phyloP scores from a whole-genome alignment of 1,140 invertebrate genomes.

The Neodiprion virginianus region DNA sequence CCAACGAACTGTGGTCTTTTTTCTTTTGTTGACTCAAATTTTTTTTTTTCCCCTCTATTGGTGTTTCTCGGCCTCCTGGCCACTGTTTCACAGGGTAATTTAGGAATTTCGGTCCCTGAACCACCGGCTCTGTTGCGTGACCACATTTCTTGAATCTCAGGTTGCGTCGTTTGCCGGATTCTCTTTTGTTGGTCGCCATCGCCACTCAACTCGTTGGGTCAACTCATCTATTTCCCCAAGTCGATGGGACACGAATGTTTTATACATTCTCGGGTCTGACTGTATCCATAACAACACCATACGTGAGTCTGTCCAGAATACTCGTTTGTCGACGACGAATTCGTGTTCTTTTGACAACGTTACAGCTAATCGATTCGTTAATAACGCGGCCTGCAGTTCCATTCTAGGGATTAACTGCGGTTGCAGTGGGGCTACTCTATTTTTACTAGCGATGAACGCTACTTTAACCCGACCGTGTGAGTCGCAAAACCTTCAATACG shows the following conservation, averaged over 20 bases:
- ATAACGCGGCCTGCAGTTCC: constrained; percentile 38
- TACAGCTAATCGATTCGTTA: constrained; percentile 28
- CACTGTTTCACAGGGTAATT: constrained; percentile 17
- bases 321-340: neutral
- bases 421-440: constrained; percentile 36
- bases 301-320: constrained; percentile 49
- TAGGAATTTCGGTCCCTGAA: constrained; percentile 32
- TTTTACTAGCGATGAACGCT: constrained; percentile 32
- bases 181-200: constrained; percentile 36
- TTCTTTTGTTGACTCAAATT: neutral
- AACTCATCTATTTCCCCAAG: constrained; percentile 48
- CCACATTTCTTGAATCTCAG: neutral
- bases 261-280: constrained; percentile 33
- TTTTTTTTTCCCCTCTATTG: no score
- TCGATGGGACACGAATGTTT: constrained; percentile 50
- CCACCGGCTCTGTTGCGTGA: constrained; percentile 21
- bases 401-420: constrained; percentile 33
- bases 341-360: constrained; percentile 22
- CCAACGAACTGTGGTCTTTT: constrained; percentile 13
- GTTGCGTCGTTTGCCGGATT: constrained; percentile 46
- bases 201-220: constrained; percentile 34
- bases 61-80: constrained; percentile 18
- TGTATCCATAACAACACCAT: constrained; percentile 47
- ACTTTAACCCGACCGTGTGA: constrained; percentile 4
- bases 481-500: constrained; percentile 35